Percentiles rank a stretch among this genome's conserved stretches.
Conservation (phyloP, 2,113 vertebrate species). For the Anguilla rostrata region DNA sequence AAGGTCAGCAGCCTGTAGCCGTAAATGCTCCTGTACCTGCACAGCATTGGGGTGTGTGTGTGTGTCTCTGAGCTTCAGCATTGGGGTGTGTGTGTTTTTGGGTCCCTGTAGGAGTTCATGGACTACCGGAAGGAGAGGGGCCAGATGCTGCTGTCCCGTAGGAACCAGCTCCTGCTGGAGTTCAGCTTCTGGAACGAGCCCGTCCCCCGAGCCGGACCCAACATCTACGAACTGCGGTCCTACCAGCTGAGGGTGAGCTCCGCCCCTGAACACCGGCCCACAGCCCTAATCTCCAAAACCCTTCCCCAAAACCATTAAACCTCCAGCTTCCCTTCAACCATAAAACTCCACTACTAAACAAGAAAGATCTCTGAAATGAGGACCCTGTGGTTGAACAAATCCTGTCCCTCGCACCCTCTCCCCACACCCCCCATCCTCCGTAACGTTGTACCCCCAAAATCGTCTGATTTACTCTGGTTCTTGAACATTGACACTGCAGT, state of each 20-base stretch:
- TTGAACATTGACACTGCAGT: too few relatives aligned
- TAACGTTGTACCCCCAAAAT: too few relatives aligned
- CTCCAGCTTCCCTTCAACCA: too few relatives aligned
- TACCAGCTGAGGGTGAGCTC: constrained; percentile 86
- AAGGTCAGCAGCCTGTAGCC: constrained; percentile 68
- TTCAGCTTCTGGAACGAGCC: constrained; percentile 99
- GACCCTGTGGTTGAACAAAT: too few relatives aligned
- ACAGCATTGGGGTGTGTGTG: background rate
- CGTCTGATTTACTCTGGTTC: too few relatives aligned
- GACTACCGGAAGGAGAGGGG: constrained; percentile 85
- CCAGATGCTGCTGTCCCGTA: constrained; percentile 91
- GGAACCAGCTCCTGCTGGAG: constrained; percentile 91
- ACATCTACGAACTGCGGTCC: constrained; percentile 93
- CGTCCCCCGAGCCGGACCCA: constrained; percentile 81
- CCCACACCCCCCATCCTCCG: too few relatives aligned
- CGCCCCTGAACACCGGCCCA: background rate
- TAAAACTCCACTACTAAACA: too few relatives aligned
- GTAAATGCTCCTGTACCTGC: too few relatives aligned
- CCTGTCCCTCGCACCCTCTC: too few relatives aligned
- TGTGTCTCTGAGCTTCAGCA: constrained; percentile 9
- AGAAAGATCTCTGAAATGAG: too few relatives aligned
- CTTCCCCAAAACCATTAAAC: background rate
- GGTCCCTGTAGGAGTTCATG: constrained; percentile 77
- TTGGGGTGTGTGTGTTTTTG: constrained; percentile 14
- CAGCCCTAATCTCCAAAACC: background rate